Evolutionary conservation across 2,888 invertebrate species (phyloP), one percentile per base, ranked within the genome.

Genomic region (Chymomyza caudatula): DNA sequence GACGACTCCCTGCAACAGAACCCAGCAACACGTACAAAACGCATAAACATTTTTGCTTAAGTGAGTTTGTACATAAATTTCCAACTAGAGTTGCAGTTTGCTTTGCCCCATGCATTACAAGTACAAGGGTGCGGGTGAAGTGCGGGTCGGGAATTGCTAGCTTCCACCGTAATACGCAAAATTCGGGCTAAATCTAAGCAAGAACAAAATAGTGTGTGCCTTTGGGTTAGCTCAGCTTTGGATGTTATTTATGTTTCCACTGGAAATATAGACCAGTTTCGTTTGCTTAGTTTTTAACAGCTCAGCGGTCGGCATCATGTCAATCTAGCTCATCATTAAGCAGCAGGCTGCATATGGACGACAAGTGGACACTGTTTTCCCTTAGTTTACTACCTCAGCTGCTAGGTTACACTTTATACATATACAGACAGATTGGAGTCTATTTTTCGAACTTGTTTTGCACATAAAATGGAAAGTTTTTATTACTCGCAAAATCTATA

Each of bases 1-100:
- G 6, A 51, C 51, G 51, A 20, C 19, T 17, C 23, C 44, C 4
- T 83, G 78, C 68, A 74, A 81, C 78, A 75, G 77, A 69, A 37
- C 11, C 11, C 29, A 79, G 68, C 67, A 77, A 82, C 87, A 87
- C 87, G 87, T 88, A 88, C 77, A 76, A 81, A 88, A 87, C 86
- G 87, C 88, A 88, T 88, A 88, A 88, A 88, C 88, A 86, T 84
- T 85, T 82, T 85, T 81, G 86, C 85, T 85, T 88, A 88, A 88
- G 87, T 88, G 88, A 86, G 87, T 88, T 88, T 84, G 76, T 77
- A 83, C 87, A 88, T 88, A 88, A 88, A 88, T 88, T 88, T 78
- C 74, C 73, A 83, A 76, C 85, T 87, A 68, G 76, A 64, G 76
- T 74, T 86, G 85, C 84, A 78, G 73, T 72, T 67, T 52, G 37